Evolutionary conservation across 2,888 invertebrate species (phyloP), one percentile per base, ranked within the genome.

Genomic region (Dusona sp.): DNA sequence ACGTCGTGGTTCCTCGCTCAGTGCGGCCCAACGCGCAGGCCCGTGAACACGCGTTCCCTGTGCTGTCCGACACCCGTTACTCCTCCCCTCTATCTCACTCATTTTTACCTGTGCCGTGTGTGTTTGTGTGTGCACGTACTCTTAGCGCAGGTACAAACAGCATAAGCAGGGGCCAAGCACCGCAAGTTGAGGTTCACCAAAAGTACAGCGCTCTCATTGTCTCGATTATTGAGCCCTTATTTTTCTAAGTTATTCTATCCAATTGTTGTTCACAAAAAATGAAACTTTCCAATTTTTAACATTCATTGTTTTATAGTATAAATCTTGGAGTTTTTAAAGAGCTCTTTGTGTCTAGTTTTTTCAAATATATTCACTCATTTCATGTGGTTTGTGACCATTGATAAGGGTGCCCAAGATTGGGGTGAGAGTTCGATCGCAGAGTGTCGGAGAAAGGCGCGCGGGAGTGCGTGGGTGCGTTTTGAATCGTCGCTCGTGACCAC

Each of bases 21-120:
- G 94, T 94, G 92, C 92, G 90, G 92, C 91, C 91, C 91, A 93
- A 91, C 93, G 94, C 94, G 94, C 94, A 94, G 93, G 92, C 93
- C 92, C 93, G 93, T 91, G 90, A 90, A 92, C 91, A 91, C 90
- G 91, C 89, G 90, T 90, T 88, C 73, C 64, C 74, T 80, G 83
- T 45, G 61, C 61, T 57, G 57, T 70, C 54, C 54, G 36, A 54
- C 68, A 54, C 67, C 74, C 38, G 29, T 6, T 57, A 51, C 48
- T 19, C 42, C 29, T n/a, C 45, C 54, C 22, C 42, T 25, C 83
- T 65, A 29, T 51, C 42, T n/a, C 79, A 8, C 61, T 19, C 74
- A n/a, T 78, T 51, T 38, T 19, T 38, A 51, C 42, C 45, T 70
- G 22, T 61, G 29, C 48, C 25, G 68, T 11, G 80, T 67, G 57